These are phyloP conservation scores for Eolophus roseicapilla DNA, from an alignment of 2,113 vertebrate species.

Conservation along the genomic window DNA sequence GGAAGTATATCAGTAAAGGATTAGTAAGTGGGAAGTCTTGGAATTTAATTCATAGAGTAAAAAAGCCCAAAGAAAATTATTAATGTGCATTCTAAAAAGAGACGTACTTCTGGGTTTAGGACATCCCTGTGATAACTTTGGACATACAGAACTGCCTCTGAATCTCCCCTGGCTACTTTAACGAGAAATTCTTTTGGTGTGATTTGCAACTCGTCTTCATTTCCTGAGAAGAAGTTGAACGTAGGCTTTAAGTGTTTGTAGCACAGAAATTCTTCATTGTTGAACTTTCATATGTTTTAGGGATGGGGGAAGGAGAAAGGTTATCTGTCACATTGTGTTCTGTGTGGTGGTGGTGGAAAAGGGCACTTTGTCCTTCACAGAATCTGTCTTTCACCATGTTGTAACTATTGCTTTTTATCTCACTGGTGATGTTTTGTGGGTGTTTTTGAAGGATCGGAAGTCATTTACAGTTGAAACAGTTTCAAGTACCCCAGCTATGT, in stretches of 20 bases:
- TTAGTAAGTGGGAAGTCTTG: neutral
- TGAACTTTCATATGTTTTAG: neutral
- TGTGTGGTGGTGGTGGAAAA: neutral
- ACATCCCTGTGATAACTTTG: neutral
- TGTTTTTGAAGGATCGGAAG: conserved; percentile 83
- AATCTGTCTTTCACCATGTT: neutral
- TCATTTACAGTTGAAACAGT: conserved; percentile 77
- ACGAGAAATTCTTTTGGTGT: neutral
- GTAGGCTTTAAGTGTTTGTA: neutral
- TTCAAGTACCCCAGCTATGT: conserved; percentile 90
- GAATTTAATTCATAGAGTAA: neutral
- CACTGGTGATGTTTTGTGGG: neutral
- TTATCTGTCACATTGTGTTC: neutral
- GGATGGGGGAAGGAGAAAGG: neutral
- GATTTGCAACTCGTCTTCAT: neutral
- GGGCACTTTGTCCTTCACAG: neutral
- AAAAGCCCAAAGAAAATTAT: neutral
- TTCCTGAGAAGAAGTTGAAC: neutral
- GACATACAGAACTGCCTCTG: neutral
- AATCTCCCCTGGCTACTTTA: neutral
- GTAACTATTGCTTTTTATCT: neutral
- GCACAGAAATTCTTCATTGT: neutral
- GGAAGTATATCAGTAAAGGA: neutral
- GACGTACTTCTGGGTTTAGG: neutral
- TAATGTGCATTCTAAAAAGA: neutral